Percentiles rank a stretch among this genome's conserved stretches.
phyloP scores from a whole-genome alignment of 2,888 invertebrate genomes.

The Folsomia manolachei region DNA sequence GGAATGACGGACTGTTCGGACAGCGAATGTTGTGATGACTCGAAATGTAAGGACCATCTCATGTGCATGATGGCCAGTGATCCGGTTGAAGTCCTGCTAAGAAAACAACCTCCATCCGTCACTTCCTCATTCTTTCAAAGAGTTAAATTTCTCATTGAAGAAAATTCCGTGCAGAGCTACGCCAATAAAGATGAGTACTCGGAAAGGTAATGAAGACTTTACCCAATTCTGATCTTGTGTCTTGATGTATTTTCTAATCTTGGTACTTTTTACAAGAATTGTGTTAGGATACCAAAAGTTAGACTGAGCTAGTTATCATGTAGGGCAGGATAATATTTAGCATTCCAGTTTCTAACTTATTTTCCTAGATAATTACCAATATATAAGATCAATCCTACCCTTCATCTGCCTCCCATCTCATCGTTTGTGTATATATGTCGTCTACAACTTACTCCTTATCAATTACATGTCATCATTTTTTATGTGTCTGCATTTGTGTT shows the following conservation, averaged over 20 bases:
- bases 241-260: neutral
- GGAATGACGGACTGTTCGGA: slow-evolving; percentile 98
- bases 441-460: neutral
- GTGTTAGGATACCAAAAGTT: neutral
- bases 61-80: slow-evolving; percentile 96
- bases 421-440: neutral
- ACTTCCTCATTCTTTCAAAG: slow-evolving; percentile 97
- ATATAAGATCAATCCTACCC: neutral
- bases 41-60: slow-evolving; percentile 81
- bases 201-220: slow-evolving; percentile 73
- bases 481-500: neutral
- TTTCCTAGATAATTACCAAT: neutral
- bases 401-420: neutral
- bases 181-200: slow-evolving; percentile 97
- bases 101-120: slow-evolving; percentile 93
- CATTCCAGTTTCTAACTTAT: neutral
- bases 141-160: slow-evolving; percentile 96
- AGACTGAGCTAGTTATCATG: too few species aligned
- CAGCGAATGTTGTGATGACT: slow-evolving; percentile 93
- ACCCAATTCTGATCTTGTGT: neutral
- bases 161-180: slow-evolving; percentile 97
- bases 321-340: too few species aligned
- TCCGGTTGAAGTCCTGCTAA: slow-evolving; percentile 90
- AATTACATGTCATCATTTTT: neutral
- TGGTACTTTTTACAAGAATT: neutral